A percentile compares a stretch with the other conserved stretches of the same genome.
Conservation (phyloP, 2,888 invertebrate species). For the Microdon myrmicae region DNA sequence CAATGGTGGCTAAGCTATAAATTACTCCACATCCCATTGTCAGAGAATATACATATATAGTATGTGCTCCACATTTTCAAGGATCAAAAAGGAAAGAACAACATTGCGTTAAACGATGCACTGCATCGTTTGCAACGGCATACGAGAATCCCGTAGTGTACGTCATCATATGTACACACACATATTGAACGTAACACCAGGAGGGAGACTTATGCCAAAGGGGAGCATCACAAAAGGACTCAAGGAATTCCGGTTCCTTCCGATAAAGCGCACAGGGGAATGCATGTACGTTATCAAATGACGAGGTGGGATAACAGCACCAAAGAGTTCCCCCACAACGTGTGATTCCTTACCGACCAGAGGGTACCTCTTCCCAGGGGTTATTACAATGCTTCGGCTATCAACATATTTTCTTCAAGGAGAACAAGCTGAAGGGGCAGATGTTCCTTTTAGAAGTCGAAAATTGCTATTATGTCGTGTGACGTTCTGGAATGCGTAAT, state of each 20-base stretch:
- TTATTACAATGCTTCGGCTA: too few relatives aligned
- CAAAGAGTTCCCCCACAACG: too few relatives aligned
- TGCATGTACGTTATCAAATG: background rate
- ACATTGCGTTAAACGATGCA: conserved; percentile 39
- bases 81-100: conserved; percentile 5
- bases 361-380: too few relatives aligned
- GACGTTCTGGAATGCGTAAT: conserved; percentile 43
- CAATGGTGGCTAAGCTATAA: conserved; percentile 48
- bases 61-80: conserved; percentile 13
- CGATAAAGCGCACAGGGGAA: conserved; percentile 19
- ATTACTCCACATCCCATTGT: conserved; percentile 38
- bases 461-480: conserved; percentile 29
- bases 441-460: conserved; percentile 38
- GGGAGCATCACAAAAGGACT: conserved; percentile 27
- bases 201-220: conserved; percentile 12
- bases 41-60: conserved; percentile 11
- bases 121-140: conserved; percentile 25
- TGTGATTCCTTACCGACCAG: too few relatives aligned
- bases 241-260: conserved; percentile 30
- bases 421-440: too few relatives aligned
- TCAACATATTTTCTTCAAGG: too few relatives aligned
- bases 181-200: background rate
- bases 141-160: conserved; percentile 21
- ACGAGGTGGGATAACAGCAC: background rate
- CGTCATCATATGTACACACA: background rate